Base-by-base conservation (phyloP, 1,140 invertebrate species). In the Papilio dardanus region DNA sequence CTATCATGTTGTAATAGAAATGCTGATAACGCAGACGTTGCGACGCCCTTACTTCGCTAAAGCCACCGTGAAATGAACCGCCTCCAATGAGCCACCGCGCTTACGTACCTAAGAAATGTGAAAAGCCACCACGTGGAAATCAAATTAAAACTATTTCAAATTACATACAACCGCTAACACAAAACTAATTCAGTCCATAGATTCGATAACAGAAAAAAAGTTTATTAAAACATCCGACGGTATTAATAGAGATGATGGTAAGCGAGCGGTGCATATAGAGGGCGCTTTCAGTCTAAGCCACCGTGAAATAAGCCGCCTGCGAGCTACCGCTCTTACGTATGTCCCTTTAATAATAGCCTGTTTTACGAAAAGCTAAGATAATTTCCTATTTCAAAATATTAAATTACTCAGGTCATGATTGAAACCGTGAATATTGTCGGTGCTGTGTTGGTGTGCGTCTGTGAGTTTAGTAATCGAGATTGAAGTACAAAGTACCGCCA, bases 61-160 rank as follows among this genome's bases (percentile, higher is more conserved):
- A 89, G 83, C 83, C 78, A 81, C 81, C 88, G 83, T 90, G 88
- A 88, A 91, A 90, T 88, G 88, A 88, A 84, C 77, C 76, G 76
- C 80, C 75, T 76, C 82, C 82, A 84, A 85, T 88, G 85, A 86
- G 75, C 82, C 81, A 86, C 86, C 79, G 71, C 79, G 77, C 80
- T 86, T 89, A 86, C 84, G 88, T 86, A 84, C 24, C 24, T 50
- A 50, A 62, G 54, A 28, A 62, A 62, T 30, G 54, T 62, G 54
- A 12, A 62, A 62, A 62, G 54, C 54, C 54, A 28, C 54, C 54
- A 28, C 54, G 54, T 62, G 21, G 54, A 62, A 28, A 62, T 62
- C 24, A 62, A 62, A 62, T 62, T 62, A 62, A 62, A 62, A 62
- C 30, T 62, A 62, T 62, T 62, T 62, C 54, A 30, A 62, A 62